These are phyloP conservation scores for Aphis craccivora DNA, from an alignment of 1,140 invertebrate genomes.

Conservation along the genomic window DNA sequence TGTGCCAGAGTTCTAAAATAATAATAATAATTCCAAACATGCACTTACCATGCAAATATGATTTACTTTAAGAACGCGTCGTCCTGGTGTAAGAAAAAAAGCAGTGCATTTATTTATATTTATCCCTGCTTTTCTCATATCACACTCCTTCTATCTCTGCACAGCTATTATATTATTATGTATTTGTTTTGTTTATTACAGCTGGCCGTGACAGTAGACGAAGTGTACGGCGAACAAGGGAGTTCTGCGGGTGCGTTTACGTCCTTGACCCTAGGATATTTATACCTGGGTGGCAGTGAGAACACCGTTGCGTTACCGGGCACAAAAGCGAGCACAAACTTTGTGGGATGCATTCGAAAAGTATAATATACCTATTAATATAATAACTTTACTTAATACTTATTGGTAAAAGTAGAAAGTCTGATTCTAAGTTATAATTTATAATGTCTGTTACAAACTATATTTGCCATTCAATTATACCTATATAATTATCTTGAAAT, in stretches of 20 bases:
- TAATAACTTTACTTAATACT: not conserved
- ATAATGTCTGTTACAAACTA: not conserved
- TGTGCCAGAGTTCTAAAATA: not conserved
- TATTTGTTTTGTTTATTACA: constrained; percentile 67
- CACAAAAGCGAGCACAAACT: constrained; percentile 86
- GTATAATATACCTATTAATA: constrained; percentile 66
- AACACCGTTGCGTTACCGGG: constrained; percentile 81
- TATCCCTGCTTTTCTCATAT: not conserved
- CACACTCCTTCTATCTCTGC: not conserved
- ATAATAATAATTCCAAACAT: not conserved
- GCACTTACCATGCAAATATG: not conserved
- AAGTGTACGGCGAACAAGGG: constrained; percentile 88
- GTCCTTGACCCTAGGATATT: constrained; percentile 83
- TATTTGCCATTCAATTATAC: not conserved
- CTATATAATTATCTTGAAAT: too few relatives aligned
- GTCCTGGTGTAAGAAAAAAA: not conserved
- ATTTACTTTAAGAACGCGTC: not conserved
- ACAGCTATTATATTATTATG: not conserved
- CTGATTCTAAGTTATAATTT: not conserved
- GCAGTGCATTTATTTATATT: not conserved
- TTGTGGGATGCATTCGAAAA: constrained; percentile 94
- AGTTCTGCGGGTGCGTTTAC: constrained; percentile 91
- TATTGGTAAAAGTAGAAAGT: not conserved
- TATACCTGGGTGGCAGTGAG: constrained; percentile 89
- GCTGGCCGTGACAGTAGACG: constrained; percentile 91